Percentiles rank a stretch among this genome's conserved stretches.
phyloP scores from a whole-genome alignment of 2,888 invertebrate genomes.

The Mimumesa dahlbomi region DNA sequence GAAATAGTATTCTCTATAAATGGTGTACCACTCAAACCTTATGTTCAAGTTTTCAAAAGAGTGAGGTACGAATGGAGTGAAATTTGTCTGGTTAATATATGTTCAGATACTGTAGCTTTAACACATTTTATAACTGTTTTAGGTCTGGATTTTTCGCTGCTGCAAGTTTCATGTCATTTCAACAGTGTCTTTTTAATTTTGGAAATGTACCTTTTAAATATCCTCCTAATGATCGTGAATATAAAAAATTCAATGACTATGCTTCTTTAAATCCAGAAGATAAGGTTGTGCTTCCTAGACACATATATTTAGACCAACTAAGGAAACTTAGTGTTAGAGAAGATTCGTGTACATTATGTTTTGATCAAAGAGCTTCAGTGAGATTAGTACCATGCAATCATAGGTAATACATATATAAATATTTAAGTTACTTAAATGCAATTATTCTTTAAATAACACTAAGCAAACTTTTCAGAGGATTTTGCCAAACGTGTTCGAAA shows the following conservation, averaged over 20 bases:
- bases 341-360: constrained; percentile 94
- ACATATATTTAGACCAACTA: constrained; percentile 88
- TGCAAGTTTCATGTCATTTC: constrained; percentile 98
- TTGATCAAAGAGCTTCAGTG: constrained; percentile 89
- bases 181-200: constrained; percentile 96
- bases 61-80: constrained; percentile 82
- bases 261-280: constrained; percentile 89
- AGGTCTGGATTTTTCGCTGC: constrained; percentile 96
- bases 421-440: neutral
- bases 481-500: constrained; percentile 90
- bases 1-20: constrained; percentile 92
- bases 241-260: constrained; percentile 88
- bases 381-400: constrained; percentile 91
- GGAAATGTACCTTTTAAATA: constrained; percentile 89
- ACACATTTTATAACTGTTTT: constrained; percentile 24
- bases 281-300: constrained; percentile 91
- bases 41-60: constrained; percentile 88
- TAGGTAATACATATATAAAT: constrained; percentile 83
- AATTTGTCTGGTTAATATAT: neutral
- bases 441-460: no score
- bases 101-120: no score
- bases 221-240: constrained; percentile 86
- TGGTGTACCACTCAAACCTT: constrained; percentile 86
- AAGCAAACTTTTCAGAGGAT: constrained; percentile 83
- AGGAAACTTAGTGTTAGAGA: constrained; percentile 88